Evolutionary conservation across 2,113 vertebrate species (phyloP).

Genomic region (Bos indicus): DNA sequence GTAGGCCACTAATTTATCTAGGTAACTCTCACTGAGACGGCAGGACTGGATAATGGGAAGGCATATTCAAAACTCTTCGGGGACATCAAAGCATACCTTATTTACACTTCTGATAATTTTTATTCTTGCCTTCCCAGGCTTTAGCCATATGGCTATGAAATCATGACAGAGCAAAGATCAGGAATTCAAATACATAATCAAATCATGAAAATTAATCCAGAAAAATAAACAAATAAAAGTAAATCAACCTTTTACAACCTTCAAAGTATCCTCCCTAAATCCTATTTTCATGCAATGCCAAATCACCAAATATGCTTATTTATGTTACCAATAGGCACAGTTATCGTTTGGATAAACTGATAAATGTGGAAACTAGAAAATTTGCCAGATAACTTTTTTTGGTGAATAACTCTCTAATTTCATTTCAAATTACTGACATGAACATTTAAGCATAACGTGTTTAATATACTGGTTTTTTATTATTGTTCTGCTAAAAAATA

Average conservation of each 20-base stretch:
- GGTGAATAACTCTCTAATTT: constrained; percentile 6
- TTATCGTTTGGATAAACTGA: neutral
- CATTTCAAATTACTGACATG: neutral
- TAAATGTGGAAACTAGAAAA: neutral
- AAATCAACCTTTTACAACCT: neutral
- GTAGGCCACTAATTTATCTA: neutral
- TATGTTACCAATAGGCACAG: neutral
- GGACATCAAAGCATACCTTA: neutral
- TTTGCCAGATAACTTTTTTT: constrained; percentile 1
- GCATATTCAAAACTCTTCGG: neutral
- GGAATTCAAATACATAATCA: neutral
- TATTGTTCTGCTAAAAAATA: neutral
- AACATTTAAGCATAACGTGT: neutral
- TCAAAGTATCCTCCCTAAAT: neutral
- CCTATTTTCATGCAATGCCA: neutral
- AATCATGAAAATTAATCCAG: neutral
- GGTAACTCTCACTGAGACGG: neutral
- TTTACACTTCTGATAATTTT: neutral
- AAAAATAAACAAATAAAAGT: neutral
- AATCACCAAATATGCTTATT: neutral
- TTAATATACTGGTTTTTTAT: neutral
- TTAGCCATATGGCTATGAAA: neutral
- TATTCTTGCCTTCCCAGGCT: neutral
- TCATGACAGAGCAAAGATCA: neutral
- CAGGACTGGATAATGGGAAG: neutral